Base-by-base conservation (phyloP, 2,113 vertebrate species). In the Nerophis lumbriciformis region DNA sequence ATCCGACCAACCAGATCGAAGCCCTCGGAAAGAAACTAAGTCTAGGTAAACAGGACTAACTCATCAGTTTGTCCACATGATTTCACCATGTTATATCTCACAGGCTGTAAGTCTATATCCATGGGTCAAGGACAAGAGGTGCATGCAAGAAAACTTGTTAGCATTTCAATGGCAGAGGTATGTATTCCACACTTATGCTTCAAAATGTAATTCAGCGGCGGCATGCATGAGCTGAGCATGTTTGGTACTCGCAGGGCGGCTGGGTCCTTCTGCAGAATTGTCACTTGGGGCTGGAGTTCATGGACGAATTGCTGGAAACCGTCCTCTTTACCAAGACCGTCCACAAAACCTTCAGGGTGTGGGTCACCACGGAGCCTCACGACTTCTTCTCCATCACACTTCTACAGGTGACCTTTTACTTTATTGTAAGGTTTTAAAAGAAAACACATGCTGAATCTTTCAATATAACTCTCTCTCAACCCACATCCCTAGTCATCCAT, bases 181-280 rank as follows among this genome's bases (percentile, higher is more conserved):
- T 76, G 82, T 62, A 0, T 12, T 49, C 19, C 21, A 19, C 35
- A 8, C 38, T n/a, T 51, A 2, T 19, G 49, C 9, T 45, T 39
- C 5, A n/a, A 60, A 55, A 6, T 6, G 11, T 42, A 14, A 4
- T 56, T 60, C 45, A 10, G 60, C 55, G 35, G 12, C 21, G 38
- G 36, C 47, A 6, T 11, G 8, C 59, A 42, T 77, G 4, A 55
- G 1, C 42, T 65, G 1, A 52, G 49, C 4, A 55, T 54, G 28
- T 69, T 68, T 38, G 6, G 36, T 59, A 13, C 16, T 0, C 53
- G 5, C 21, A 96, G 94, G 94, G 94, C 66, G 93, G 93, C 49
- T 96, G 93, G 94, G 93, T 88, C 9, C 90, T 96, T 62, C 82
- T 96, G 47, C 94, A 96, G 75, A 96, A 95, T 61, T 95, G 94